A percentile compares a stretch with the other conserved stretches of the same genome.
Conservation (phyloP, 1,140 invertebrate species). For the Drosophila arizonae region DNA sequence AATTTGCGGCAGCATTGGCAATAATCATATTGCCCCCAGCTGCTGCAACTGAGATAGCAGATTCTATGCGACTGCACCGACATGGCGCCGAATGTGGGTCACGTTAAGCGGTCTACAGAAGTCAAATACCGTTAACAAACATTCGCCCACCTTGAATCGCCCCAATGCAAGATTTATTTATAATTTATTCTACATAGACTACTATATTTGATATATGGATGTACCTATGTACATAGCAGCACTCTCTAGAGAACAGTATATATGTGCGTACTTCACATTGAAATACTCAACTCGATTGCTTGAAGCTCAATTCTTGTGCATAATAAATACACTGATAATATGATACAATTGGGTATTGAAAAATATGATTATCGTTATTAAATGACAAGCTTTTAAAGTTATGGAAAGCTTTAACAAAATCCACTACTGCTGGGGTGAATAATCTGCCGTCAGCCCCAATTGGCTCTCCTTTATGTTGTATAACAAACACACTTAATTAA, state of each 20-base stretch:
- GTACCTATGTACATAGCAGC: too few relatives aligned
- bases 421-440: neutral
- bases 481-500: slow-evolving; percentile 69
- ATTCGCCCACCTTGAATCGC: slow-evolving; percentile 36
- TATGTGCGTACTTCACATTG: too few relatives aligned
- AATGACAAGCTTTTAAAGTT: neutral
- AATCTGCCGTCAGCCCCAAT: neutral
- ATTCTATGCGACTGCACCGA: slow-evolving; percentile 3
- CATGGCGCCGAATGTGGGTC: slow-evolving; percentile 38
- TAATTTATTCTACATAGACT: too few relatives aligned
- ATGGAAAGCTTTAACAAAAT: neutral
- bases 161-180: slow-evolving; percentile 26
- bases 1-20: slow-evolving; percentile 54
- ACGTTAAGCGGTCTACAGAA: slow-evolving; percentile 52
- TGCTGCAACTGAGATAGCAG: slow-evolving; percentile 16
- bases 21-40: slow-evolving; percentile 65
- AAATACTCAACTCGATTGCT: too few relatives aligned
- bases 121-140: slow-evolving; percentile 64
- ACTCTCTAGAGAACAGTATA: too few relatives aligned
- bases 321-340: too few relatives aligned
- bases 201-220: too few relatives aligned
- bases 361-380: neutral
- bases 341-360: neutral
- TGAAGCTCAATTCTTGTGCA: too few relatives aligned
- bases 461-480: slow-evolving; percentile 49